These are phyloP conservation scores for Spialia ferax DNA, from an alignment of 2,888 invertebrate genomes.

Conservation along the genomic window DNA sequence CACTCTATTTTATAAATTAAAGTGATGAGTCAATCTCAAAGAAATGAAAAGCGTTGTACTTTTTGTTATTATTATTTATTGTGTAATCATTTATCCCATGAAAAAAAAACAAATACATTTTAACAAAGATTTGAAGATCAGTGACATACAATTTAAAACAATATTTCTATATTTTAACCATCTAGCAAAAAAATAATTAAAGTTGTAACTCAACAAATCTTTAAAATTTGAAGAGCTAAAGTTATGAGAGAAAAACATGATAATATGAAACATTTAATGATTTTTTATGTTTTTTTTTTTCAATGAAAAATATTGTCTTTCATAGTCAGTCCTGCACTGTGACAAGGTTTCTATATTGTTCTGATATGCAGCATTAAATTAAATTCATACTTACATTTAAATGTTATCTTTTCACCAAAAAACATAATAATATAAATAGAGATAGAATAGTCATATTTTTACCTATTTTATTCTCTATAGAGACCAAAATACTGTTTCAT, in stretches of 20 bases:
- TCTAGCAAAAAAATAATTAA: constrained; percentile 1
- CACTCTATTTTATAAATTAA: too few species aligned
- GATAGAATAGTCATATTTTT: not conserved
- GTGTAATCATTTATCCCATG: constrained; percentile 69
- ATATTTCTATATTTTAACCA: constrained; percentile 4
- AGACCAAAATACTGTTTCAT: constrained; percentile 19
- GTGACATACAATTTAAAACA: constrained; percentile 49
- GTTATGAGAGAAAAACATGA: not conserved
- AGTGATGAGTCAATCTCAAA: too few species aligned
- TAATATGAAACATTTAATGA: constrained; percentile 3
- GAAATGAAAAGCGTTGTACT: constrained; percentile 19
- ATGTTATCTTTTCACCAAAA: constrained; percentile 9
- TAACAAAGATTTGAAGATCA: constrained; percentile 66
- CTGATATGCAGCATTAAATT: constrained; percentile 56
- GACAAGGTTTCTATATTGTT: constrained; percentile 20
- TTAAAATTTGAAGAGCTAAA: not conserved
- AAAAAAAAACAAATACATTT: constrained; percentile 56
- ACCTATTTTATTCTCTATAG: constrained; percentile 5
- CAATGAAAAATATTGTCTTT: constrained; percentile 66
- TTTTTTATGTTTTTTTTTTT: constrained; percentile 21
- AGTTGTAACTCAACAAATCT: constrained; percentile 2
- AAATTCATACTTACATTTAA: constrained; percentile 6
- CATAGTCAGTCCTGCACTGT: constrained; percentile 54
- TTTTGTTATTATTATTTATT: constrained; percentile 66
- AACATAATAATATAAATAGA: too few species aligned